phyloP scores from a whole-genome alignment of 2,888 invertebrate species.

The Aphidoletes aphidimyza region DNA sequence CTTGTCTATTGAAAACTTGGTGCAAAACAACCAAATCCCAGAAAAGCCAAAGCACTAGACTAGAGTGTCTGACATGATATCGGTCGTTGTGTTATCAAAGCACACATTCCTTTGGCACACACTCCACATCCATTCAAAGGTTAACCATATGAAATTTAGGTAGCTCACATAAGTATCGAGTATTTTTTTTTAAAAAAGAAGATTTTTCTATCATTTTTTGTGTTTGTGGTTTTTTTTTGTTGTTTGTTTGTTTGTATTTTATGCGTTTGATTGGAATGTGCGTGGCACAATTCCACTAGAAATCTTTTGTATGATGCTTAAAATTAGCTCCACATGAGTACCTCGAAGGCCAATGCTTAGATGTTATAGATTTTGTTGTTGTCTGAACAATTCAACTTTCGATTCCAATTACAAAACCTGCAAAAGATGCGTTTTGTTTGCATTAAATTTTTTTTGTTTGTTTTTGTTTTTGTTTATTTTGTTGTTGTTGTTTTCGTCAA shows the following conservation, averaged over 20 bases:
- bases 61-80: too few species aligned
- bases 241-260: background rate
- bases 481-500: background rate
- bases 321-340: conserved; percentile 14
- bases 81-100: too few species aligned
- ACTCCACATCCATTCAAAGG: too few species aligned
- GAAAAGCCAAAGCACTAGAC: too few species aligned
- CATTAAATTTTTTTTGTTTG: background rate
- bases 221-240: background rate
- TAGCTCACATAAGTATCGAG: too few species aligned
- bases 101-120: too few species aligned
- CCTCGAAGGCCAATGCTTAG: background rate
- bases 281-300: background rate
- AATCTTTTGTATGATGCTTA: background rate
- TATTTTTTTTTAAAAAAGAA: too few species aligned
- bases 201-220: background rate
- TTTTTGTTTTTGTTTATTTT: too few species aligned
- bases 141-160: too few species aligned
- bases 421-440: conserved; percentile 14
- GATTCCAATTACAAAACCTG: conserved; percentile 34
- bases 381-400: conserved; percentile 43
- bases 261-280: background rate
- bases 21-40: too few species aligned
- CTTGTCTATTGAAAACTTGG: too few species aligned
- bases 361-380: background rate